These are phyloP conservation scores for Melanchra persicariae DNA, from an alignment of 2,888 invertebrate species.

Conservation along the genomic window DNA sequence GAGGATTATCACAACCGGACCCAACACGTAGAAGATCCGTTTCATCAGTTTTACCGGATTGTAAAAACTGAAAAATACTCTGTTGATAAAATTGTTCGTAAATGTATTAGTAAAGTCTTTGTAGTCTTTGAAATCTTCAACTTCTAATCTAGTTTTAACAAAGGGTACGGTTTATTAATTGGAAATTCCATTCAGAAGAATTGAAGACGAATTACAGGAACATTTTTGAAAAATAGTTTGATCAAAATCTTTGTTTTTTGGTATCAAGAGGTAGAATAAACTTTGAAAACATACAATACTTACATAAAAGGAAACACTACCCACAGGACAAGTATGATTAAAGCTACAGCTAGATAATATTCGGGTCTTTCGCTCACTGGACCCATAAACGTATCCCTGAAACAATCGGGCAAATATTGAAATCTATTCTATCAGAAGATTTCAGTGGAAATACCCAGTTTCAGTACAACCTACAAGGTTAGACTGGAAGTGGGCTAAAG, in stretches of 20 bases:
- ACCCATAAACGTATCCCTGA: constrained; percentile 80
- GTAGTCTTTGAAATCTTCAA: background rate
- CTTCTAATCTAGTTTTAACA: background rate
- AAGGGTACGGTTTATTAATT: background rate
- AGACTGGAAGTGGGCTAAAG: background rate
- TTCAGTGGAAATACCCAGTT: background rate
- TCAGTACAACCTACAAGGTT: background rate
- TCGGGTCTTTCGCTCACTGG: constrained; percentile 78
- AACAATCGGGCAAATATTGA: constrained; percentile 58
- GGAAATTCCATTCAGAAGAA: background rate
- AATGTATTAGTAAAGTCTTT: constrained; percentile 16
- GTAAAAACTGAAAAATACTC: constrained; percentile 79
- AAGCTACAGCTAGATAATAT: constrained; percentile 78
- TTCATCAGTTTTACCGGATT: constrained; percentile 83
- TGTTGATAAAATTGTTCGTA: constrained; percentile 55
- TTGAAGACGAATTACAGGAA: background rate
- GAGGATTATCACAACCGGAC: constrained; percentile 73
- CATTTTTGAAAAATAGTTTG: background rate
- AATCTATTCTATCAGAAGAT: background rate
- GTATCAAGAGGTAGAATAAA: constrained; percentile 6
- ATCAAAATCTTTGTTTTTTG: background rate
- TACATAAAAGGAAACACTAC: constrained; percentile 83
- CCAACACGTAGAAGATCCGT: constrained; percentile 77
- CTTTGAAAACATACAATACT: constrained; percentile 67
- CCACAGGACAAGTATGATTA: constrained; percentile 82